Evolutionary conservation across 2,888 invertebrate genomes (phyloP).

Genomic region (Drosophila pseudotalamancana): DNA sequence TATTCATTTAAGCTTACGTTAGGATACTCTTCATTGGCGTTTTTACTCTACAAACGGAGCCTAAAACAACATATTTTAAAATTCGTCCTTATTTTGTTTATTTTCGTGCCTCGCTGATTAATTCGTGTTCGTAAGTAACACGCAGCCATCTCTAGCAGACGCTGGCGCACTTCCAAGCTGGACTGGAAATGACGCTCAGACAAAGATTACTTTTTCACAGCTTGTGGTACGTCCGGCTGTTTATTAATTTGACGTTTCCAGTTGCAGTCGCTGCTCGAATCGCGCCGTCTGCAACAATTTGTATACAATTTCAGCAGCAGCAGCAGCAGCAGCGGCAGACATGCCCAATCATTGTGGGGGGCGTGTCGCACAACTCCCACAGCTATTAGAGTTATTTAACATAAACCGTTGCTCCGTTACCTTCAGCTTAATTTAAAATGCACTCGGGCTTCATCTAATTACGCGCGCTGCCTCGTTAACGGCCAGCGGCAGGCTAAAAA

Average conservation of each 20-base stretch:
- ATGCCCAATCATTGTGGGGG: constrained; percentile 14
- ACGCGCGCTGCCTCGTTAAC: constrained; percentile 8
- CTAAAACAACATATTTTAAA: not conserved
- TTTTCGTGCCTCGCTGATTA: not conserved
- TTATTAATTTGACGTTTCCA: constrained; percentile 75
- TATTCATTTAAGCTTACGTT: too few species aligned
- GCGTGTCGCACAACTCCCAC: constrained; percentile 50
- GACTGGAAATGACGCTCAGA: constrained; percentile 51
- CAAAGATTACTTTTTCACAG: constrained; percentile 76
- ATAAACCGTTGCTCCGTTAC: constrained; percentile 2
- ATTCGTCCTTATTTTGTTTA: not conserved
- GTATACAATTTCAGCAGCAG: constrained; percentile 54
- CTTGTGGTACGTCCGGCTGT: constrained; percentile 76
- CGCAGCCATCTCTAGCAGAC: constrained; percentile 8
- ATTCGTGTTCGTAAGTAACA: not conserved
- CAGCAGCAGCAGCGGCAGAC: not conserved
- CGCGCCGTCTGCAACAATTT: constrained; percentile 58
- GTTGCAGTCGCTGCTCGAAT: constrained; percentile 43
- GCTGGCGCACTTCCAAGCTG: constrained; percentile 24
- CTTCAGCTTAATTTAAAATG: constrained; percentile 4
- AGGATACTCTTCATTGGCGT: too few species aligned
- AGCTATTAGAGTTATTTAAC: constrained; percentile 44
- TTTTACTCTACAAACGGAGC: not conserved
- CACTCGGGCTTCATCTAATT: constrained; percentile 24
- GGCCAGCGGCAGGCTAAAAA: not conserved